Percentiles rank a stretch among this genome's conserved stretches.
phyloP scores from a whole-genome alignment of 2,113 vertebrate species.

The Saguinus imperator region DNA sequence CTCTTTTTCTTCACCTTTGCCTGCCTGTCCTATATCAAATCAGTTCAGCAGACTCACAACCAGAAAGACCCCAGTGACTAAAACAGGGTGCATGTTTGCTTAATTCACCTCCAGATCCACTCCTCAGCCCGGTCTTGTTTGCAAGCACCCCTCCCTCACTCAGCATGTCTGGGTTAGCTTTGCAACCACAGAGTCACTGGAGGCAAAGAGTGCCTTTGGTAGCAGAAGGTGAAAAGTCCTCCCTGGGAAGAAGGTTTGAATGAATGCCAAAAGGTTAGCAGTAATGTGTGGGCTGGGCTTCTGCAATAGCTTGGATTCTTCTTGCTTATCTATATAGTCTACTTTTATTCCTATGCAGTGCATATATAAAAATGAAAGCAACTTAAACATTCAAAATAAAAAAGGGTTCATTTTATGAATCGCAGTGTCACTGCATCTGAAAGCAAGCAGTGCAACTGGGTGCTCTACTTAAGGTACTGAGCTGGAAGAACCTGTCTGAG shows the following conservation, averaged over 20 bases:
- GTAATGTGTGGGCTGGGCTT: neutral
- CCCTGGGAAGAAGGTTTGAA: neutral
- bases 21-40: neutral
- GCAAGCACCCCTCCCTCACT: neutral
- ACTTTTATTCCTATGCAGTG: neutral
- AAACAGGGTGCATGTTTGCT: neutral
- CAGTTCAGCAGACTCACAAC: neutral
- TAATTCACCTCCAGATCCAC: too few species aligned
- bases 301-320: neutral
- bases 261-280: neutral
- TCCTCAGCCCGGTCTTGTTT: neutral
- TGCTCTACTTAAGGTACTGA: neutral
- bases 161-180: neutral
- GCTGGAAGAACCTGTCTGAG: neutral
- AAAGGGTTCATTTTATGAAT: neutral
- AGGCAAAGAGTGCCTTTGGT: neutral
- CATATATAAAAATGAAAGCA: neutral
- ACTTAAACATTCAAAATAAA: neutral
- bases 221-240: neutral
- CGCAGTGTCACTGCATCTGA: neutral
- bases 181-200: neutral
- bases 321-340: neutral
- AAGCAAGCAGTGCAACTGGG: neutral
- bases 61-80: neutral
- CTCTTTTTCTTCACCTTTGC: neutral